Base-by-base conservation (phyloP, 2,888 invertebrate genomes). In the Augiades crinisus region DNA sequence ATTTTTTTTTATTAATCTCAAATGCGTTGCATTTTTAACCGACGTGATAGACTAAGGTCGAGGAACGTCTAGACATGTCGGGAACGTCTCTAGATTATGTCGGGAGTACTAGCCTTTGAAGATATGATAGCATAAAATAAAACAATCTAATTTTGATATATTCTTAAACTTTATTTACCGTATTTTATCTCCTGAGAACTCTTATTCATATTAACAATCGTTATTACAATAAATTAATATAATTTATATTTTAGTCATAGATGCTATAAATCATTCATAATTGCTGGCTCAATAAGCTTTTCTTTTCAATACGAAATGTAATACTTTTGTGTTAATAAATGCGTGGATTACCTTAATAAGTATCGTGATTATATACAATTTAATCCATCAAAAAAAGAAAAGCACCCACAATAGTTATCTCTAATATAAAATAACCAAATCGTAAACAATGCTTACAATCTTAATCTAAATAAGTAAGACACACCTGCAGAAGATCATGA, bases 161-260 rank as follows among this genome's bases (percentile, higher is more conserved):
- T 5, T 24, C 7, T 5, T 24, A 24, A 8, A 24, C n/a, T 38
- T 38, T 38, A 22, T 22, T 38, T 6, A 22, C 22, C 22, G n/a
- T n/a, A 6, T 19, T n/a, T n/a, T n/a, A 31, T 31, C 31, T 31
- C 10, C n/a, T n/a, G n/a, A n/a, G n/a, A 5, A 31, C 7, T 8
- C 7, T 13, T 21, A 21, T 19, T 22, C 21, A 13, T 12, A 22
- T 22, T 38, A 24, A 22, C 10, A 36, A 17, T 24, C 27, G 2
- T 14, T 43, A 30, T n/a, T 43, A 43, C 30, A 43, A 43, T 43
- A 43, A 43, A 43, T 43, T 31, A 43, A 12, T 10, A 13, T 19
- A 41, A 43, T 10, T 19, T 19, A 13, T 17, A 17, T 13, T n/a
- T 43, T 19, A 43, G 27, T 27, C 5, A 30, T 2, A 12, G 2